Evolutionary conservation across 2,113 vertebrate genomes (phyloP).

Genomic region (Syrmaticus mikado): DNA sequence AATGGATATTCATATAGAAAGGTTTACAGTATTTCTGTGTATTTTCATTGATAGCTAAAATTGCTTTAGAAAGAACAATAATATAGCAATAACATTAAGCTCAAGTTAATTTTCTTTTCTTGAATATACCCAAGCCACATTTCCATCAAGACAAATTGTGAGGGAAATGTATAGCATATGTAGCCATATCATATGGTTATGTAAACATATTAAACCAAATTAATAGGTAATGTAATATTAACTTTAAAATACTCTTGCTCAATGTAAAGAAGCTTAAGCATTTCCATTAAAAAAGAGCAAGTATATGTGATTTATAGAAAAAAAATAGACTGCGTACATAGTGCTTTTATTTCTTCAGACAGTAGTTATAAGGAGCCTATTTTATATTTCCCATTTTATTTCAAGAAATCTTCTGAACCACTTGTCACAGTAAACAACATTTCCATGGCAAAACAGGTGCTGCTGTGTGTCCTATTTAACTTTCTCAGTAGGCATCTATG

Average conservation of each 20-base stretch:
- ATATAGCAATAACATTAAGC: background rate
- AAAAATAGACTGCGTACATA: background rate
- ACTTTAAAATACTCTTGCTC: background rate
- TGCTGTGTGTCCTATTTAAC: background rate
- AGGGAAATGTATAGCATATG: accelerated
- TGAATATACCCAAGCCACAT: background rate
- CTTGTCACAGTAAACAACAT: accelerated
- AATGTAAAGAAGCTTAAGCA: background rate
- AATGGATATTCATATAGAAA: background rate
- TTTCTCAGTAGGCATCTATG: background rate
- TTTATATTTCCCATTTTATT: background rate
- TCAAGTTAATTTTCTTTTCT: background rate
- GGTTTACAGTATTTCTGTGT: background rate
- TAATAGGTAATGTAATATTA: background rate
- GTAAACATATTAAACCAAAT: background rate
- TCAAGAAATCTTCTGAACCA: background rate
- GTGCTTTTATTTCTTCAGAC: background rate
- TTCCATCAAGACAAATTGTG: background rate
- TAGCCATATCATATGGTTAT: background rate
- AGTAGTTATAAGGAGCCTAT: background rate
- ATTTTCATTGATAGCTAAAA: background rate
- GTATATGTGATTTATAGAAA: background rate
- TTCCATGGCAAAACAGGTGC: background rate
- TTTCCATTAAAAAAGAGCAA: background rate
- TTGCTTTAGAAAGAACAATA: background rate